Base-by-base conservation (phyloP, 2,113 vertebrate species). In the Promerops cafer region DNA sequence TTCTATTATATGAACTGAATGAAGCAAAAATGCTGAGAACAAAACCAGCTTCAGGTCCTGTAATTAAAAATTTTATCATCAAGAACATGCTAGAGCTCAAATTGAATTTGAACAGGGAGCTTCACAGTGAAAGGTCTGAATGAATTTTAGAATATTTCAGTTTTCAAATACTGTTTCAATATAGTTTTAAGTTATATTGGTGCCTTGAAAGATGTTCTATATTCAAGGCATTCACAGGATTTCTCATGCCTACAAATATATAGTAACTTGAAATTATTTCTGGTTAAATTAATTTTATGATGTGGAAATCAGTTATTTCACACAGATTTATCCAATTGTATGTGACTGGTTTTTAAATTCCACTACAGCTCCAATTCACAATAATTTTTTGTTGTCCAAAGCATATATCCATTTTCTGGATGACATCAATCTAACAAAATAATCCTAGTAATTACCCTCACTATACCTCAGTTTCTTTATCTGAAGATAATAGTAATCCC, bases 241-340 rank as follows among this genome's bases (percentile, higher is more conserved):
- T 79, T 93, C 24, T 87, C 59, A 83, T 57, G 50, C 39, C 35
- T 77, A 57, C 49, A 78, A 70, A 88, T 63, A 69, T 2, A 35
- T 2, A 69, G 42, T 70, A 63, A n/a, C n/a, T 72, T 83, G 75
- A 87, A 87, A 90, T 91, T 80, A 93, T 93, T 95, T 86, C 78
- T 72, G 59, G 54, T 85, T 86, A 90, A 89, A 94, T 91, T 91
- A 83, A 85, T 83, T 94, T 89, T 92, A 74, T 74, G 66, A 88
- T 85, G 50, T 91, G 79, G 74, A 94, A 96, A 95, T 88, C 13
- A 59, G 47, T 83, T 80, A 90, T 96, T 96, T 96, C 75, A 86
- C 74, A 87, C 42, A 90, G 69, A 91, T 94, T 88, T 90, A 85
- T 93, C 56, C 70, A 70, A 3, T 44, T 83, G 33, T 42, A 80